A percentile compares a stretch with the other conserved stretches of the same genome.
These are phyloP conservation scores for Tragelaphus imberbis DNA, from an alignment of 2,113 vertebrate genomes.

Conservation along the genomic window DNA sequence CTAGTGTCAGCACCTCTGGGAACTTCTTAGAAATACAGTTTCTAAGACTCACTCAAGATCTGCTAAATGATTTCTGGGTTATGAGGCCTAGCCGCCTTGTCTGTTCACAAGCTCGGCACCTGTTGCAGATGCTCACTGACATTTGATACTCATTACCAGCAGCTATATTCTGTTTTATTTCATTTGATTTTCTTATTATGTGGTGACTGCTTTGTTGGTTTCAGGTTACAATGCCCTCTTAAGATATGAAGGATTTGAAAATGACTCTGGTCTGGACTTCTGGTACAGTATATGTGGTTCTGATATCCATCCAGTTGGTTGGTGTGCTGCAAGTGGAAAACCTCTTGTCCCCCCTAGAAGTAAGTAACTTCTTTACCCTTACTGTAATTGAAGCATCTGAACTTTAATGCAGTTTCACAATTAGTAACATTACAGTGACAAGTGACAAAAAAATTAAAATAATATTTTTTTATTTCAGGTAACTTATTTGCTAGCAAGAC, in stretches of 20 bases:
- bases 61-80: background rate
- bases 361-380: constrained; percentile 54
- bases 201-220: constrained; percentile 42
- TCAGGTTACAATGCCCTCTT: constrained; percentile 95
- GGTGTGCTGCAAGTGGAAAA: constrained; percentile 96
- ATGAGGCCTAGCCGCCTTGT: background rate
- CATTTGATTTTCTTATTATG: background rate
- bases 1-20: background rate
- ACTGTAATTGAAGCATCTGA: background rate
- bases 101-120: background rate
- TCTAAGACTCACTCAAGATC: background rate
- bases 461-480: background rate
- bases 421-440: background rate
- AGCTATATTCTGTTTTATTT: background rate
- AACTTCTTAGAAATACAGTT: background rate
- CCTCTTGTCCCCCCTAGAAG: constrained; percentile 96
- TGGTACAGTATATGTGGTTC: constrained; percentile 95
- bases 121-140: background rate
- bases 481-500: background rate
- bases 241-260: constrained; percentile 97
- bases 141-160: background rate
- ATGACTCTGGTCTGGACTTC: constrained; percentile 93
- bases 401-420: background rate
- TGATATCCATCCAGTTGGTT: constrained; percentile 96
- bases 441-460: background rate